Conservation (phyloP, 1,140 invertebrate species). For the Papilio glaucus region DNA sequence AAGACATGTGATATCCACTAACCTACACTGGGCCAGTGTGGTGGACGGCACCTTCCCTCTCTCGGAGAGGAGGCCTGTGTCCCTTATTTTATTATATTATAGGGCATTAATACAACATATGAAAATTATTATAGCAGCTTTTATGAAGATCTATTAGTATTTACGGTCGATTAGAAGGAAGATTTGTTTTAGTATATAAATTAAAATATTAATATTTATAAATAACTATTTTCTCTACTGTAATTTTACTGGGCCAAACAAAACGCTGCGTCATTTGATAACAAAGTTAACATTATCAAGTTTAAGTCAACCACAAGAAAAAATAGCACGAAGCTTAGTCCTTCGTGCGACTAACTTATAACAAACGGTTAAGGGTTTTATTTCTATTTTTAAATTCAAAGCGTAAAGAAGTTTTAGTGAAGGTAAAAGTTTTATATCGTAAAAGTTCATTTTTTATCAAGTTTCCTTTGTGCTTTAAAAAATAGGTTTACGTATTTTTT, state of each 20-base stretch:
- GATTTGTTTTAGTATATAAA: no score
- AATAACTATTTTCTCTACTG: no score
- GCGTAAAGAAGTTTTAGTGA: background rate
- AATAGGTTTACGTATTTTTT: background rate
- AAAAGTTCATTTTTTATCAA: slow-evolving; percentile 3
- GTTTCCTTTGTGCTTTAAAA: background rate
- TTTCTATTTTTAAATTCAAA: slow-evolving; percentile 11
- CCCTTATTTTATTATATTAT: no score
- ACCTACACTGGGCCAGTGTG: no score
- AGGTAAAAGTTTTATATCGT: slow-evolving; percentile 3
- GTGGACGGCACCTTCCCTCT: no score
- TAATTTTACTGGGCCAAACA: background rate
- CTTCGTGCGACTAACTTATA: slow-evolving; percentile 7
- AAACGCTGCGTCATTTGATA: background rate
- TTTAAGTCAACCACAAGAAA: slow-evolving; percentile 4
- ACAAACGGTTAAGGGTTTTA: slow-evolving; percentile 20
- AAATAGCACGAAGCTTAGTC: background rate
- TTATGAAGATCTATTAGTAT: no score
- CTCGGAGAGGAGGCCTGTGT: no score
- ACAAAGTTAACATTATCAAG: background rate
- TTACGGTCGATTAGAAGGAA: no score
- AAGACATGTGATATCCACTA: no score
- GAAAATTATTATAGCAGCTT: no score
- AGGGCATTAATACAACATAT: no score
- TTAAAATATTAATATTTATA: no score